Base-by-base conservation (phyloP, 64 coral and sea anemone species). In the Hydrozoanthus tunicans region DNA sequence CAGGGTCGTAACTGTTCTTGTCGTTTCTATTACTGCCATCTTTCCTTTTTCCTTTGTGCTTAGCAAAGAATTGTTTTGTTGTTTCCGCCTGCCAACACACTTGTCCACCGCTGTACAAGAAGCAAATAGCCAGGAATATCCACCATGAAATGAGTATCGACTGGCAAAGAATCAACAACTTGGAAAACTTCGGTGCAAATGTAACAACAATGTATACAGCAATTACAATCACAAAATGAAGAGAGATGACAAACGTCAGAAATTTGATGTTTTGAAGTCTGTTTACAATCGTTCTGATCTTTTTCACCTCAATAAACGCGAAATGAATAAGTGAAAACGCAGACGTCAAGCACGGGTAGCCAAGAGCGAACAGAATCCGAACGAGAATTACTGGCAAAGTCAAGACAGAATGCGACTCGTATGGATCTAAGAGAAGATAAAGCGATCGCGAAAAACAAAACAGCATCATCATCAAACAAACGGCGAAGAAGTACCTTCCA, bases 261-360 rank as follows among this genome's bases (percentile, higher is more conserved):
- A 96, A 96, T 77, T 96, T 96, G n/a, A 91, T 74, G 64, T 93
- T 96, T 54, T 96, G 91, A 15, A 96, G 91, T 59, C 91, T 92
- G 70, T 78, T 90, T 1, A 89, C 72, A 13, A 96, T 91, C 0
- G 78, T 25, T 23, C 78, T 25, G 4, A 96, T 72, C 66, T 89
- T 91, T 65, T 96, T 96, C 2, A 96, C 94, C 70, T 96, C 86
- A 12, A 96, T 83, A 79, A 96, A 96, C 14, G 94, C 94, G 67
- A 96, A 86, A 51, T 96, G 86, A 85, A 96, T 96, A 17, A 96
- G 88, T 3, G 94, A 91, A 56, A 96, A 93, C 0, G 86, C 88
- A 0, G 91, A 96, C 3, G 94, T 93, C 13, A 93, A n/a, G 64
- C 94, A 96, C 0, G 94, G 91, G 59, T 96, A 96, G 17, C 94